These are phyloP conservation scores for Pampusana beccarii DNA, from an alignment of 2,113 vertebrate genomes.

Conservation along the genomic window DNA sequence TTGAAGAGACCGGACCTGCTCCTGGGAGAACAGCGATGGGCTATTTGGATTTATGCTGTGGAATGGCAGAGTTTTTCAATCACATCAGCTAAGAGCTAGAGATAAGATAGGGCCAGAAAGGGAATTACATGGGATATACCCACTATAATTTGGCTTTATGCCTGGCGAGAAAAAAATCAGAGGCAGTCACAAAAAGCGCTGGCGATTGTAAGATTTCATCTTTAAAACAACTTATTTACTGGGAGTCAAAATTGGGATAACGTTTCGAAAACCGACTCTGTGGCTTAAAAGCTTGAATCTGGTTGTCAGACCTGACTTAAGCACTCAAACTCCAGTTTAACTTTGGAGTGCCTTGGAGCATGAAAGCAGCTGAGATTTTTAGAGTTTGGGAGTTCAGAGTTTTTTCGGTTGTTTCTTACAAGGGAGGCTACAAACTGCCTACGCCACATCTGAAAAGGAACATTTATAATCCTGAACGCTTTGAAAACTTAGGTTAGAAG, in stretches of 20 bases:
- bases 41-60: slow-evolving; percentile 30
- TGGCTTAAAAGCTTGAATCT: background rate
- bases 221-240: slow-evolving; percentile 18
- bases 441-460: background rate
- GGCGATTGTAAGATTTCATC: background rate
- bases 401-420: background rate
- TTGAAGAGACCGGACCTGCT: background rate
- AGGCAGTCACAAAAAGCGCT: background rate
- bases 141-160: slow-evolving; percentile 17
- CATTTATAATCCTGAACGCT: background rate
- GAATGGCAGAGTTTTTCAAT: slow-evolving; percentile 48
- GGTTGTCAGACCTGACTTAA: background rate
- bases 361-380: background rate
- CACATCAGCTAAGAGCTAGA: slow-evolving; percentile 34
- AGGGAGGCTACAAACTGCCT: background rate
- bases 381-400: background rate
- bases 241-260: background rate
- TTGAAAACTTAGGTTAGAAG: background rate
- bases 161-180: background rate
- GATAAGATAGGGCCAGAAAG: slow-evolving; percentile 32
- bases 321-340: background rate
- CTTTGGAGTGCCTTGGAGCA: background rate
- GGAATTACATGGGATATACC: slow-evolving; percentile 52
- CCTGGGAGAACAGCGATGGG: background rate
- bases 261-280: background rate